phyloP scores from a whole-genome alignment of 2,888 invertebrate species.

The Galerucella nymphaeae region DNA sequence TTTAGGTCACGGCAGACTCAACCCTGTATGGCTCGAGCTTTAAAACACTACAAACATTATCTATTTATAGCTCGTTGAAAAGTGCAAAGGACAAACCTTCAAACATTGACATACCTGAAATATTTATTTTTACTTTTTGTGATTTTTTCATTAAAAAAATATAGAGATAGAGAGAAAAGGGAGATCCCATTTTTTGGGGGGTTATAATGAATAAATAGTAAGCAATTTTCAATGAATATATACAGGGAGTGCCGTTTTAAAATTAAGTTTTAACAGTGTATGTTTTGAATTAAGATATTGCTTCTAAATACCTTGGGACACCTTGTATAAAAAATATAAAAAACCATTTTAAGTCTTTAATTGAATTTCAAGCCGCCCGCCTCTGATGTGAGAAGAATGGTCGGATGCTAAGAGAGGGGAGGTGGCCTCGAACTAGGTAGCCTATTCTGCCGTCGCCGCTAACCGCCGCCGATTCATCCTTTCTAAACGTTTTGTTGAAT shows the following conservation, averaged over 20 bases:
- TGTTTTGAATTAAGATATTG: background rate
- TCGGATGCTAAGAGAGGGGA: conserved; percentile 6
- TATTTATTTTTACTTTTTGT: too few relatives aligned
- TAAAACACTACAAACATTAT: conserved; percentile 30
- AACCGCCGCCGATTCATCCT: conserved; percentile 19
- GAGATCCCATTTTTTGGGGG: too few relatives aligned
- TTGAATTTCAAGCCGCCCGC: background rate
- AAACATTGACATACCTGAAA: background rate
- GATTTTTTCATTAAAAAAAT: too few relatives aligned
- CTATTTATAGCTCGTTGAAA: conserved; percentile 37
- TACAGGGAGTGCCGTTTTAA: too few relatives aligned
- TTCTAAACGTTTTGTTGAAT: conserved; percentile 16
- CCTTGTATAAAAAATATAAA: too few relatives aligned
- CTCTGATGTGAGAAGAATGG: conserved; percentile 5
- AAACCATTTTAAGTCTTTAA: background rate
- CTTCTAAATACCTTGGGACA: too few relatives aligned
- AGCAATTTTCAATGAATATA: too few relatives aligned
- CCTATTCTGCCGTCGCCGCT: background rate
- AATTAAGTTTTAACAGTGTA: too few relatives aligned
- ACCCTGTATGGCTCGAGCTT: conserved; percentile 33
- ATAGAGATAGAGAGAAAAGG: too few relatives aligned
- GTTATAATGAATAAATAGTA: too few relatives aligned
- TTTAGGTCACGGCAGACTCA: conserved; percentile 46
- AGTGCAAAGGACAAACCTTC: conserved; percentile 3
- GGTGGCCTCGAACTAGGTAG: conserved; percentile 1